phyloP scores from a whole-genome alignment of 2,113 vertebrate genomes.

The Hyla sarda region DNA sequence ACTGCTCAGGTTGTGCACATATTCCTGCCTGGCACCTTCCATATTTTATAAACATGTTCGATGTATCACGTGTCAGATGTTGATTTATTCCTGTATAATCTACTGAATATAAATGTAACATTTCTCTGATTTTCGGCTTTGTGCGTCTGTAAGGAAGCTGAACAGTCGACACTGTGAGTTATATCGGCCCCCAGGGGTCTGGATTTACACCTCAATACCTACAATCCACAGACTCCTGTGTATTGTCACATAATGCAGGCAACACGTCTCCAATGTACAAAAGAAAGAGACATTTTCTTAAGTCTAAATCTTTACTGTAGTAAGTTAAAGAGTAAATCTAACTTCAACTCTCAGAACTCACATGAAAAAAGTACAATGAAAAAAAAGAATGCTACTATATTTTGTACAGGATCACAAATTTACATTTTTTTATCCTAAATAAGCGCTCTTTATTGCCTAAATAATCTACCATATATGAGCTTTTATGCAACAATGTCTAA shows the following conservation, averaged over 20 bases:
- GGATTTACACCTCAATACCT: slow-evolving; percentile 65
- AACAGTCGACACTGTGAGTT: slow-evolving; percentile 45
- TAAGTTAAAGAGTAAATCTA: neutral
- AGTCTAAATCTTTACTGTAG: neutral
- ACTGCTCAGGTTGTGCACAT: neutral
- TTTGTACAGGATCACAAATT: too few species aligned
- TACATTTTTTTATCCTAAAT: too few species aligned
- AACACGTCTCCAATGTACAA: neutral
- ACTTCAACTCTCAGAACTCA: neutral
- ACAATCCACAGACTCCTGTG: slow-evolving; percentile 65
- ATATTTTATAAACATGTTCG: neutral
- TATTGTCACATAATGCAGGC: slow-evolving; percentile 61
- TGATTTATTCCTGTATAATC: neutral
- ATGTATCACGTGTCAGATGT: neutral
- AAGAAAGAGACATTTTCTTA: neutral
- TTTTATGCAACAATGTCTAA: too few species aligned
- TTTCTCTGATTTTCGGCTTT: neutral
- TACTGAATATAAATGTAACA: neutral
- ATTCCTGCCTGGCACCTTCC: neutral
- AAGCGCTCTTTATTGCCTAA: too few species aligned
- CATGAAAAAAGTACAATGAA: too few species aligned
- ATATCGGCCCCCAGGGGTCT: slow-evolving; percentile 64
- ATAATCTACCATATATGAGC: too few species aligned
- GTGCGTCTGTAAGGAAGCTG: neutral
- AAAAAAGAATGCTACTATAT: too few species aligned